Conservation (phyloP, 2,888 invertebrate species). For the Lasius fuliginosus region DNA sequence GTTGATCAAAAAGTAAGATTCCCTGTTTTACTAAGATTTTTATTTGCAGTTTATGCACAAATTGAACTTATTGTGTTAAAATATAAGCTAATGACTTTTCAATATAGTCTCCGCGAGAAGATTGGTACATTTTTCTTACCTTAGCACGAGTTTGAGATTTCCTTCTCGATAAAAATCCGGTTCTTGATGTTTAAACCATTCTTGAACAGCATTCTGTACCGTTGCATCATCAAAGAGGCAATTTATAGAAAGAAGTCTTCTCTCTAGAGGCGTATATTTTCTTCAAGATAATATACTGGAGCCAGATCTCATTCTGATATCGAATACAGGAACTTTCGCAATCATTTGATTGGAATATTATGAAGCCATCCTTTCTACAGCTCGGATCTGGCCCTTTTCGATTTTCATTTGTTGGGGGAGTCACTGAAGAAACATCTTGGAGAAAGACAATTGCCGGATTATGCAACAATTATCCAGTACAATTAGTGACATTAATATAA, state of each 20-base stretch:
- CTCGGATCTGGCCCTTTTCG: background rate
- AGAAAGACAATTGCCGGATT: background rate
- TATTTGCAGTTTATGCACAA: background rate
- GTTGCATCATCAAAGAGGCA: background rate
- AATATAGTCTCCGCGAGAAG: background rate
- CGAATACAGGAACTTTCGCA: background rate
- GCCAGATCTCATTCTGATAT: background rate
- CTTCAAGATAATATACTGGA: background rate
- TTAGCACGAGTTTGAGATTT: background rate
- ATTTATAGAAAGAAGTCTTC: background rate
- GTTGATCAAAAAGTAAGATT: background rate
- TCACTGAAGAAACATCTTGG: background rate
- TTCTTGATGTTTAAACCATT: background rate
- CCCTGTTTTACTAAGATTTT: background rate
- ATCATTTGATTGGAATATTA: background rate
- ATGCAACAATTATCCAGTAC: background rate
- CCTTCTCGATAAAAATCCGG: background rate
- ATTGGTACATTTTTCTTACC: background rate
- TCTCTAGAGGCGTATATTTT: background rate
- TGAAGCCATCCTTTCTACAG: background rate
- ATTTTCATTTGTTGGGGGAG: background rate
- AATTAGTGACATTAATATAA: background rate
- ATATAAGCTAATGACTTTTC: background rate
- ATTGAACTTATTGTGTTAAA: background rate
- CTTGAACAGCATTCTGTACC: background rate